These are phyloP conservation scores for Hemiprocne comata DNA, from an alignment of 2,113 vertebrate genomes.

Conservation along the genomic window DNA sequence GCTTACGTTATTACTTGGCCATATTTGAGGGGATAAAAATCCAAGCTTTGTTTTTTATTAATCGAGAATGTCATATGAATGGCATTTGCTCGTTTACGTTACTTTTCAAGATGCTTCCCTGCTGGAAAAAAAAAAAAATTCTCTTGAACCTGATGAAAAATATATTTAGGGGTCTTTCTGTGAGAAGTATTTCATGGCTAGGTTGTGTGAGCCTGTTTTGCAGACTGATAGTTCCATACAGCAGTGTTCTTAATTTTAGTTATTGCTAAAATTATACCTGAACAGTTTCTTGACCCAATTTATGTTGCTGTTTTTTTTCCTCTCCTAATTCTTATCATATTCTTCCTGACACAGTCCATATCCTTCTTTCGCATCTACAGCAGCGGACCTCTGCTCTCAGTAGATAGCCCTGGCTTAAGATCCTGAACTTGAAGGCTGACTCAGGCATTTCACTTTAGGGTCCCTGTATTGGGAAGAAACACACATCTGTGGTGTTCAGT, in stretches of 20 bases:
- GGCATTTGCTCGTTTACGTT: not conserved
- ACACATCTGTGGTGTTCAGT: rapidly evolving
- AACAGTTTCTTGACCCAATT: slow-evolving; percentile 30
- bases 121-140: not conserved
- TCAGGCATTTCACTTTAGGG: not conserved
- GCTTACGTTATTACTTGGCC: no score
- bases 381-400: slow-evolving; percentile 16
- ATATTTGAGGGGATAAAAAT: rapidly evolving
- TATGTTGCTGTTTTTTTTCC: not conserved
- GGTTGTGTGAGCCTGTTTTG: not conserved
- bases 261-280: slow-evolving; percentile 36
- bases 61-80: not conserved
- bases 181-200: not conserved
- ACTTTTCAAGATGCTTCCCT: not conserved
- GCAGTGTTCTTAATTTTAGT: not conserved
- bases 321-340: slow-evolving; percentile 4
- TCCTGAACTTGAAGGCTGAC: not conserved
- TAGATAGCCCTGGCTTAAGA: not conserved
- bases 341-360: not conserved
- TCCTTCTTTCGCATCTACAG: not conserved
- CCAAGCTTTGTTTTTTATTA: not conserved
- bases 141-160: not conserved
- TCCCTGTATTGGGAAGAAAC: not conserved
- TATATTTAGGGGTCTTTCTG: not conserved
- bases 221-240: not conserved